Evolutionary conservation across 1,140 invertebrate species (phyloP).

Genomic region (Ceratitis capitata): DNA sequence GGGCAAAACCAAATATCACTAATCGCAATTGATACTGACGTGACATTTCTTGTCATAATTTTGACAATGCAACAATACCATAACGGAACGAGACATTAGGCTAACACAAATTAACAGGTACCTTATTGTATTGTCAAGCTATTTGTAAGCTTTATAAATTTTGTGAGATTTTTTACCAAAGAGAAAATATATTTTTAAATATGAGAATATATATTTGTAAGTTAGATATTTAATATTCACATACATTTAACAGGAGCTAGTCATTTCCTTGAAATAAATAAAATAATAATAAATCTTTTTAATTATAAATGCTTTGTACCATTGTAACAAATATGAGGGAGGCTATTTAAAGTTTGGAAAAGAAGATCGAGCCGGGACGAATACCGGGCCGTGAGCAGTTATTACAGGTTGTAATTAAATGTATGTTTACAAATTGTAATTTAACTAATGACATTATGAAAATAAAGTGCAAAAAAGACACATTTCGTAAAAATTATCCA

Average conservation of each 20-base stretch:
- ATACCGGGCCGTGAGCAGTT: too few species aligned
- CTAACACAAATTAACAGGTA: constrained; percentile 1
- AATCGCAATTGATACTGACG: neutral
- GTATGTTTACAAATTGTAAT: neutral
- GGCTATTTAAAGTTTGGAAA: neutral
- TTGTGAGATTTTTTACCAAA: constrained; percentile 29
- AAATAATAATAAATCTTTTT: neutral
- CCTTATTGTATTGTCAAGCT: constrained; percentile 4
- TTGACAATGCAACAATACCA: neutral
- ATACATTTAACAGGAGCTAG: constrained; percentile 5
- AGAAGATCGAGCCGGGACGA: neutral
- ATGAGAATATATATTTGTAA: constrained; percentile 22
- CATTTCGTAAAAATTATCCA: too few species aligned
- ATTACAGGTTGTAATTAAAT: constrained; percentile 13
- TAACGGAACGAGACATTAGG: neutral
- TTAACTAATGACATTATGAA: neutral
- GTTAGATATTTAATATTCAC: neutral
- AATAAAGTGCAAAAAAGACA: neutral
- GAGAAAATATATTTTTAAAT: neutral
- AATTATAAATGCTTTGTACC: too few species aligned
- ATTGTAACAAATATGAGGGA: neutral
- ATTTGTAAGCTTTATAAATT: neutral
- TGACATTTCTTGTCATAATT: too few species aligned
- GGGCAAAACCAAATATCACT: too few species aligned
- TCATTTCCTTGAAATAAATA: constrained; percentile 11